phyloP scores from a whole-genome alignment of 2,888 invertebrate species.

The Sminthurides aquaticus region DNA sequence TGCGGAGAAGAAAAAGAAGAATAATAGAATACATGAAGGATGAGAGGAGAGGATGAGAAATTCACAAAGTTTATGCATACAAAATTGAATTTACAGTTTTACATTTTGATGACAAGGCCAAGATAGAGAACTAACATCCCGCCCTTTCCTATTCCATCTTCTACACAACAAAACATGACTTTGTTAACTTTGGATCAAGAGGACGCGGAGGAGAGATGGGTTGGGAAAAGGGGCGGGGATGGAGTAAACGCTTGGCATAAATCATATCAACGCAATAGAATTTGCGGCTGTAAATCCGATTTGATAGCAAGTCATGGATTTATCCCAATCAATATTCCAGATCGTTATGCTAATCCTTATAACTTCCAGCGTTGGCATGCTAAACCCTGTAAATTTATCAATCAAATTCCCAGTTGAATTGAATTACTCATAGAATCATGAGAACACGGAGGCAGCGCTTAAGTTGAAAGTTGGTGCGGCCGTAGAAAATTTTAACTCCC shows the following conservation, averaged over 20 bases:
- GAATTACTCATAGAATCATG: too few species aligned
- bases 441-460: too few species aligned
- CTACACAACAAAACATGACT: too few species aligned
- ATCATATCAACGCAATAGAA: neutral
- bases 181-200: neutral
- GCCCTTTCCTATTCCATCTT: neutral
- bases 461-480: too few species aligned
- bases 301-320: neutral
- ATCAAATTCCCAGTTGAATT: too few species aligned
- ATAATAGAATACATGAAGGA: neutral
- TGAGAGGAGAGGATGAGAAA: neutral
- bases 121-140: neutral
- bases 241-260: neutral
- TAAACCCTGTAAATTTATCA: too few species aligned
- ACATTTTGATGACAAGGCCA: neutral
- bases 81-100: neutral
- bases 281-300: neutral
- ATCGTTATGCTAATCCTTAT: too few species aligned
- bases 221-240: neutral
- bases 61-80: neutral
- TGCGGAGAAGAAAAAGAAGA: neutral
- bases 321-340: too few species aligned
- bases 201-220: neutral
- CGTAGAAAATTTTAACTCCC: too few species aligned
- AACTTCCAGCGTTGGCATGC: too few species aligned